phyloP scores from a whole-genome alignment of 2,888 invertebrate species.

The Polymixis flavicincta region DNA sequence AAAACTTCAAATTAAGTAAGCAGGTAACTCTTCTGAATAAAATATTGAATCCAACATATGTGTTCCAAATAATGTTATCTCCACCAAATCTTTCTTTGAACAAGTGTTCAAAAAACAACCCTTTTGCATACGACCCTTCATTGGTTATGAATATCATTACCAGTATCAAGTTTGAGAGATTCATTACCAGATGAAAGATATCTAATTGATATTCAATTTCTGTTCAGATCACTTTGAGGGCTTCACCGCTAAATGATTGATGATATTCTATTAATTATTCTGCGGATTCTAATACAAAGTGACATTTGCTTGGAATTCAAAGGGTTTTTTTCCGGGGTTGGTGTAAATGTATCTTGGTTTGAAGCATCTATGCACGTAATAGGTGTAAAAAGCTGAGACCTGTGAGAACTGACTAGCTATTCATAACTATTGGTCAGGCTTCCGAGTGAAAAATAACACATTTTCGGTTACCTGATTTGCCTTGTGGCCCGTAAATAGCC shows the following conservation, averaged over 20 bases:
- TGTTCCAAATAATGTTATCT: constrained; percentile 44
- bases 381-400: not conserved
- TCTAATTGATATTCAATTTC: constrained; percentile 67
- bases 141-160: constrained; percentile 84
- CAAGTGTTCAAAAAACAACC: constrained; percentile 71
- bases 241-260: constrained; percentile 59
- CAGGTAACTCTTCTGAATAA: not conserved
- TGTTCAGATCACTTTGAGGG: constrained; percentile 57
- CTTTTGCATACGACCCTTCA: constrained; percentile 69
- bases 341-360: not conserved
- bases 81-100: constrained; percentile 45
- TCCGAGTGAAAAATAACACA: too few relatives aligned
- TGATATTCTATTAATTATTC: constrained; percentile 50
- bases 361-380: not conserved
- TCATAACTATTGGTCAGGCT: too few relatives aligned
- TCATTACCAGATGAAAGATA: constrained; percentile 73
- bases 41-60: constrained; percentile 14
- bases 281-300: constrained; percentile 15
- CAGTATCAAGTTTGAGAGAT: constrained; percentile 76
- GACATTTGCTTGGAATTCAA: not conserved
- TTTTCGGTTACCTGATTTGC: too few relatives aligned
- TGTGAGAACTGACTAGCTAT: not conserved
- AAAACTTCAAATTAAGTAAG: not conserved
- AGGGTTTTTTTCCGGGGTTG: not conserved
- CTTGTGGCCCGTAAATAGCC: too few relatives aligned